Base-by-base conservation (phyloP, 2,113 vertebrate genomes). In the Mastomys coucha region DNA sequence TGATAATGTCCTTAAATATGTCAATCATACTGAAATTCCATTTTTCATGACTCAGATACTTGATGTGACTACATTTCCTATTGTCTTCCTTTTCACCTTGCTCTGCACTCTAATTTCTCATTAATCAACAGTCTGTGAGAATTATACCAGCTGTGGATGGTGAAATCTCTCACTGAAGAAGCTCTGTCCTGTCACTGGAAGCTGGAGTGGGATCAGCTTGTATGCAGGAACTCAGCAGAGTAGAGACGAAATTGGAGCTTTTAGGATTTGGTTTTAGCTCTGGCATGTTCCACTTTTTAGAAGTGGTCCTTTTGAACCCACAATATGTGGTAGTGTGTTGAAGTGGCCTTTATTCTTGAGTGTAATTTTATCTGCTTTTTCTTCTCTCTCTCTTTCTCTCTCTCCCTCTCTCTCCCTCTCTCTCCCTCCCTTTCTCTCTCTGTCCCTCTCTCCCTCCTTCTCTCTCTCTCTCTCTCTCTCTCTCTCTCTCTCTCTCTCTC, bases 51-150 rank as follows among this genome's bases (percentile, higher is more conserved):
- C 2, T 73, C 12, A 77, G 33, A 73, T 87, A 85, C 63, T 86
- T 96, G 28, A 86, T 58, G 72, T 90, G 6, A 26, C 17, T 77
- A 39, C 73, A 6, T 16, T 77, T 91, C 20, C 60, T 95, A 42
- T 84, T 65, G 19, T 78, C n/a, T 88, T 95, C 58, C 81, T 96
- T 84, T 93, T 80, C 76, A 49, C 70, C 9, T 86, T 87, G 11
- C 60, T 69, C 45, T 73, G 3, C 5, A 4, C 70, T 28, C 0
- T 89, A 33, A 80, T 17, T 81, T 65, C 85, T 84, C 63, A 72
- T 31, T 73, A 42, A 56, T 84, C 76, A 19, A 73, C 84, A 65
- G 11, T 75, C 77, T 80, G 20, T 28, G 56, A 78, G 22, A 87
- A 51, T 53, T 87, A 28, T 11, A 84, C 36, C 65, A 67, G 12